A percentile compares a stretch with the other conserved stretches of the same genome.
Evolutionary conservation across 2,888 invertebrate genomes (phyloP).

Genomic region (Caenorhabditis sp.): DNA sequence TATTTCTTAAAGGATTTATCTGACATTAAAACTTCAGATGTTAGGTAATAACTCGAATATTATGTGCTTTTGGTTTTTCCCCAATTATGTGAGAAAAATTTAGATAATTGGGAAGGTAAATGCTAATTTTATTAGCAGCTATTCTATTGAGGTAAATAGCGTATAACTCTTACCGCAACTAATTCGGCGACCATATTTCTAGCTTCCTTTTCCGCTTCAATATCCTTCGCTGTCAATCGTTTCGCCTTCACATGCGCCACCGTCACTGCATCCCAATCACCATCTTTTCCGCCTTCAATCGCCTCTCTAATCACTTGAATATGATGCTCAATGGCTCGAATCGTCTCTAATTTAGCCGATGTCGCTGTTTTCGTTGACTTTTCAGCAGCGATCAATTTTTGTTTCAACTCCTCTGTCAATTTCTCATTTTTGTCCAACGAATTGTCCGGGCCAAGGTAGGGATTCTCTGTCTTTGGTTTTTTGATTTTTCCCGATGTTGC

Average conservation of each 20-base stretch:
- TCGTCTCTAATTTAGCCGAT: slow-evolving; percentile 49
- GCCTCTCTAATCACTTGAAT: slow-evolving; percentile 65
- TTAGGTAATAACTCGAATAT: too few species aligned
- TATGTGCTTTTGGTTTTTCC: too few species aligned
- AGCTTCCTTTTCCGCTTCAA: slow-evolving; percentile 28
- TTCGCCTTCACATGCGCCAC: slow-evolving; percentile 62
- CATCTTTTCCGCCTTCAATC: slow-evolving; percentile 68
- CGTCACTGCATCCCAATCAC: slow-evolving; percentile 54
- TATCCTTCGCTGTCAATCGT: slow-evolving; percentile 18
- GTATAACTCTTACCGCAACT: slow-evolving; percentile 14
- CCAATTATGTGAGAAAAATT: too few species aligned
- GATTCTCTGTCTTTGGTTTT: not conserved
- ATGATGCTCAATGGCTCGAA: slow-evolving; percentile 44
- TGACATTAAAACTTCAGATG: too few species aligned
- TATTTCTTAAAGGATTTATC: not conserved
- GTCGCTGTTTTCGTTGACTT: slow-evolving; percentile 48
- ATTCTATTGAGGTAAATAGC: too few species aligned
- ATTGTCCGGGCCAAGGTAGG: slow-evolving; percentile 30
- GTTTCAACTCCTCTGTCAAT: slow-evolving; percentile 42
- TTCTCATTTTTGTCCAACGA: slow-evolving; percentile 27
- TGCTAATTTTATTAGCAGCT: too few species aligned
- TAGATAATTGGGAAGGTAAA: too few species aligned
- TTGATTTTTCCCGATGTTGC: not conserved
- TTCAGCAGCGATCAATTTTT: slow-evolving; percentile 31
- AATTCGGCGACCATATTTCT: slow-evolving; percentile 32